Evolutionary conservation across 1,140 invertebrate genomes (phyloP).

Genomic region (Copidosoma floridanum): DNA sequence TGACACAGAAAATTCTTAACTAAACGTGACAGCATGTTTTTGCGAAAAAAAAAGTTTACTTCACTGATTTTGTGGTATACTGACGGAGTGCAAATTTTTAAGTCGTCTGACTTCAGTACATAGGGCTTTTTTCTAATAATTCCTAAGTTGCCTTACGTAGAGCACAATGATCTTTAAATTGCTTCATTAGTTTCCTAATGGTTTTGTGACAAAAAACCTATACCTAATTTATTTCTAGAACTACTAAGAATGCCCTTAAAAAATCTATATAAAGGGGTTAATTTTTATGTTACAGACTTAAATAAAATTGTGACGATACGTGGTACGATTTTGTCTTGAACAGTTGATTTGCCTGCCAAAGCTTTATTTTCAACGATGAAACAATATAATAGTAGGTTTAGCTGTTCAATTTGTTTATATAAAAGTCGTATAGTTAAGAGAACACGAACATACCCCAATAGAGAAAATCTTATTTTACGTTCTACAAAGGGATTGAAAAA

Average conservation of each 20-base stretch:
- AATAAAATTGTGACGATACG: neutral
- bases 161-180: too few species aligned
- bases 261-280: neutral
- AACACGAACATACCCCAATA: neutral
- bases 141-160: too few species aligned
- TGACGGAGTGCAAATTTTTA: neutral
- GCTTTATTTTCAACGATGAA: neutral
- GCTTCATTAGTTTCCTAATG: neutral
- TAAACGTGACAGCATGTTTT: too few species aligned
- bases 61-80: neutral
- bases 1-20: too few species aligned
- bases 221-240: neutral
- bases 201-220: neutral
- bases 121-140: neutral
- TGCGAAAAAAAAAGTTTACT: too few species aligned
- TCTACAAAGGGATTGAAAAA: neutral
- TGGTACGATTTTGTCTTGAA: neutral
- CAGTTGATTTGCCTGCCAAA: neutral
- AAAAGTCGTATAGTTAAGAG: neutral
- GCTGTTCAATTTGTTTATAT: neutral
- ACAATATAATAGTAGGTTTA: too few species aligned
- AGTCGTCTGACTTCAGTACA: neutral
- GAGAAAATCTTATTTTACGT: neutral
- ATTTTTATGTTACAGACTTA: neutral
- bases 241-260: neutral